Evolutionary conservation across 2,797 vertebrate genomes (phyloP), one percentile per base, ranked within the genome.

Genomic region (Pantherophis vulpinus): DNA sequence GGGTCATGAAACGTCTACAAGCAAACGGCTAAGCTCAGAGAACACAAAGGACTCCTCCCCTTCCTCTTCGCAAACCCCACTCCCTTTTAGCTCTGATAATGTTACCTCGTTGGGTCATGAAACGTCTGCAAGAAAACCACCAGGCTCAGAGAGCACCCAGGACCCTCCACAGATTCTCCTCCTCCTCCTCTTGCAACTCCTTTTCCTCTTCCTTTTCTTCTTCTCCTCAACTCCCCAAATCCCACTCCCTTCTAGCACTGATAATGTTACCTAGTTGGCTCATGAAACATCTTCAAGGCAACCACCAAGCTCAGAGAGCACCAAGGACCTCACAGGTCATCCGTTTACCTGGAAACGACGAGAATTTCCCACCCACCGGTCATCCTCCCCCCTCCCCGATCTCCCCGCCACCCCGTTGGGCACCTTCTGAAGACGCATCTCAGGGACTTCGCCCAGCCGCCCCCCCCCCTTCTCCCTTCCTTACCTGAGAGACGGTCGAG

Each of bases 401-500:
- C n/a, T 74, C n/a, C 70, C 70, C 18, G 2, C 42, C 42, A 37
- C 42, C n/a, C 16, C 2, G 0, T 74, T 18, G n/a, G n/a, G n/a
- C 66, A 6, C 66, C 66, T 74, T 74, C 6, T 37, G n/a, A 8
- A 79, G 7, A 37, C 20, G 18, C 32, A 20, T 18, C 70, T 37
- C 32, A 20, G 32, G 18, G 32, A 1, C 70, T 42, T 16, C 11
- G 6, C 16, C 32, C 42, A 27, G 37, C 2, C 4, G 2, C 87
- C 7, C 5, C 4, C 11, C 87, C 2, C 25, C 55, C 55, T 3
- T 10, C 59, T 10, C 60, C 61, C 27, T 60, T 25, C 42, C 96
- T 96, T 91, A 99, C 98, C 98, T 98, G 98, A 0, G 99, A 99
- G 94, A 99, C 93, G 42, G 97, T 98, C 32, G 99, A 98, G 96